A percentile compares a stretch with the other conserved stretches of the same genome.
Conservation (phyloP, 2,797 vertebrate genomes). For the Mallotus villosus region DNA sequence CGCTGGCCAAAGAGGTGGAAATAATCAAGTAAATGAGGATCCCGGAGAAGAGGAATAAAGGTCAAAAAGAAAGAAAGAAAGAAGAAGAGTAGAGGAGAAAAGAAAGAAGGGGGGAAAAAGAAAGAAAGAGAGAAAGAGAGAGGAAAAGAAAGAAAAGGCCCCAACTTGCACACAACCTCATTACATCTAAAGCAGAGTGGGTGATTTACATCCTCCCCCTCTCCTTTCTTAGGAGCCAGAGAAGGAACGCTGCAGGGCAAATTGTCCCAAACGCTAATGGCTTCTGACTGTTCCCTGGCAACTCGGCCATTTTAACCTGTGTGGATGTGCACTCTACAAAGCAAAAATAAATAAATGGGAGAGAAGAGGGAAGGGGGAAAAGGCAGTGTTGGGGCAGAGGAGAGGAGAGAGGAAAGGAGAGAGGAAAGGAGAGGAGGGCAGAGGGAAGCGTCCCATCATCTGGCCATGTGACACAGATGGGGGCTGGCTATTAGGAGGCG, state of each 20-base stretch:
- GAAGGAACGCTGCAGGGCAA: slow-evolving; percentile 97
- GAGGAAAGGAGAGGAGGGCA: slow-evolving; percentile 59
- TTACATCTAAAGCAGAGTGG: slow-evolving; percentile 79
- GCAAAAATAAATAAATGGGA: slow-evolving; percentile 74
- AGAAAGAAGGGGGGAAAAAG: slow-evolving; percentile 27
- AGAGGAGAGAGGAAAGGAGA: too few relatives aligned
- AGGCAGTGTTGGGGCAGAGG: slow-evolving; percentile 18
- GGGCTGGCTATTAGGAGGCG: slow-evolving; percentile 98
- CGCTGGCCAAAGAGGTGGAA: slow-evolving; percentile 52
- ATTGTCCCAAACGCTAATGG: slow-evolving; percentile 99
- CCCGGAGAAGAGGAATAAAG: slow-evolving; percentile 46
- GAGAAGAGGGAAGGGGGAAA: slow-evolving; percentile 52
- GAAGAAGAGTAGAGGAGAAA: slow-evolving; percentile 21
- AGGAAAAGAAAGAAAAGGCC: slow-evolving; percentile 64
- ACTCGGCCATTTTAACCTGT: slow-evolving; percentile 99
- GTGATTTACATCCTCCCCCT: slow-evolving; percentile 79
- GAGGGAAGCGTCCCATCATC: slow-evolving; percentile 95
- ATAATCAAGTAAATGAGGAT: slow-evolving; percentile 64
- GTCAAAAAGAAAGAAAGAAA: slow-evolving; percentile 21
- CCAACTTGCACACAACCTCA: slow-evolving; percentile 80
- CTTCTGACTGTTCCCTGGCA: slow-evolving; percentile 99
- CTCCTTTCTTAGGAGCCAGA: slow-evolving; percentile 86
- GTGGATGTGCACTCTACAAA: slow-evolving; percentile 89
- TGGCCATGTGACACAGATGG: slow-evolving; percentile 99
- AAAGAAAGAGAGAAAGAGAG: slow-evolving; percentile 42